Base-by-base conservation (phyloP, 2,797 vertebrate species). In the Onychomys leucogaster region DNA sequence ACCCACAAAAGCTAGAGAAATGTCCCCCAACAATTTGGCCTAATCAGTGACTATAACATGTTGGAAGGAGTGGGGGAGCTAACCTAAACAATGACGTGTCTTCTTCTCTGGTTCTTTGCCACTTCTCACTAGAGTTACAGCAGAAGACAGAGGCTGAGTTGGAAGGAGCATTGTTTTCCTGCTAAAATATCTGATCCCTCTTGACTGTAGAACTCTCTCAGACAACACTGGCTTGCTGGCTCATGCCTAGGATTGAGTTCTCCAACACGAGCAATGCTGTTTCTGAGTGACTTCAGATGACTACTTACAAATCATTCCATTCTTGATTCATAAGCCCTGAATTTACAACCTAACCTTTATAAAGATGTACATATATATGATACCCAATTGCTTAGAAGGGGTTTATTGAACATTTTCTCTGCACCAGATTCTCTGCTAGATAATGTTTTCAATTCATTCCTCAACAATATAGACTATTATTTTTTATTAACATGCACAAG, bases 391-490 rank as follows among this genome's bases (percentile, higher is more conserved):
- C 2, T 81, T 55, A 94, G 85, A 77, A 67, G 46, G 3, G 67
- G 1, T 17, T 69, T 41, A 59, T 10, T 82, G 5, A 87, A 73
- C 12, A 75, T n/a, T 91, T 86, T n/a, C 41, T 95, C 61, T 92
- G 21, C 8, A 77, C 29, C 17, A 95, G 23, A 5, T 67, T 90
- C 46, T 61, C 17, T 59, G 78, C 34, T 90, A 88, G n/a, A 49
- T 80, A 75, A 5, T 71, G 4, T 4, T 93, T 17, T 88, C 34
- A 75, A 16, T 17, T 76, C 49, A 46, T 77, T 93, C 52, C 10
- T 71, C 25, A 94, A 27, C 6, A 76, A 86, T 37, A 83, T 43
- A 88, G 94, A 92, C 57, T 63, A 85, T 63, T 89, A 81, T 55
- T 59, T 97, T 71, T 91, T 34, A 11, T 55, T 84, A 65, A 84